Evolutionary conservation across 2,113 vertebrate genomes (phyloP).

Genomic region (Leptodactylus fuscus): DNA sequence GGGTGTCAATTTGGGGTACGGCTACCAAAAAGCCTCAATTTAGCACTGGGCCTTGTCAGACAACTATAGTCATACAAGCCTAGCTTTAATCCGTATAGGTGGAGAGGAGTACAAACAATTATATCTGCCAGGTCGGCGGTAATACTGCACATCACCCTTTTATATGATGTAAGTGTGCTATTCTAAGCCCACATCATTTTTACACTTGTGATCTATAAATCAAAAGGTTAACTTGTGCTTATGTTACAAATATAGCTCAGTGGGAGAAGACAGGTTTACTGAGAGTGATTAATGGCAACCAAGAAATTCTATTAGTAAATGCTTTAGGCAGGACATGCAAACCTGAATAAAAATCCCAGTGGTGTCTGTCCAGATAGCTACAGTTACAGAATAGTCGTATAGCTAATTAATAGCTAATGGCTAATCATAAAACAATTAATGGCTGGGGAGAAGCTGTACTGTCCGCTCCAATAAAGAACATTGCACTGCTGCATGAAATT

Average conservation of each 20-base stretch:
- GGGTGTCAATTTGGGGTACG: no score
- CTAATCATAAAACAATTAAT: constrained; percentile 38
- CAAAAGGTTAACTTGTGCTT: constrained; percentile 50
- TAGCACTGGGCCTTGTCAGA: no score
- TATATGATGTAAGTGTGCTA: constrained; percentile 6
- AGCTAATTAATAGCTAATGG: constrained; percentile 32
- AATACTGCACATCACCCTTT: background rate
- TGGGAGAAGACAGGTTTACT: constrained; percentile 26
- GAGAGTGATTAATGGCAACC: constrained; percentile 38
- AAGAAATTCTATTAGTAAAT: constrained; percentile 52
- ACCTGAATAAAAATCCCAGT: constrained; percentile 30
- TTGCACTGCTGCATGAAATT: no score
- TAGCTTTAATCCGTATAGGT: no score
- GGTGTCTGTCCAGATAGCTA: background rate
- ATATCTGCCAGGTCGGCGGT: background rate
- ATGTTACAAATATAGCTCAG: constrained; percentile 46
- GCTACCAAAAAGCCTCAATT: no score
- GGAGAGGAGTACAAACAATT: no score
- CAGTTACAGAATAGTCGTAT: background rate
- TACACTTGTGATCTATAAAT: constrained; percentile 49
- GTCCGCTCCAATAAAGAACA: no score
- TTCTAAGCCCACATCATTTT: constrained; percentile 25
- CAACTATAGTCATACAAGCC: no score
- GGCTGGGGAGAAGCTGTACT: no score
- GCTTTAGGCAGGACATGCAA: constrained; percentile 27